Conservation (phyloP, 2,888 invertebrate species). For the Listrodromus nycthemerus region DNA sequence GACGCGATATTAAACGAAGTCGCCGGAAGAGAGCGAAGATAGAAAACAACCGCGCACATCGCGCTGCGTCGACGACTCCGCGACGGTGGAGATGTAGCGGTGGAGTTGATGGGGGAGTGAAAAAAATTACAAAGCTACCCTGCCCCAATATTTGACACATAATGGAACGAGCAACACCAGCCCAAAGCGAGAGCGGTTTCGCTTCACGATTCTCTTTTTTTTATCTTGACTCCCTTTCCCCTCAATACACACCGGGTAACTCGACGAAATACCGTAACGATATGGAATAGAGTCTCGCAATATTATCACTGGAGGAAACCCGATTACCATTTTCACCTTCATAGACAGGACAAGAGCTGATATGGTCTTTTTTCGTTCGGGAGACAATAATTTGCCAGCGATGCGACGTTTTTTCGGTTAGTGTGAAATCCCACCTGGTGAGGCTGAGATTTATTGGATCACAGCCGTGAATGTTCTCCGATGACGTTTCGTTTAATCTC, state of each 20-base stretch:
- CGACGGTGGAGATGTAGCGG: constrained; percentile 52
- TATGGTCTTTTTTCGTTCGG: too few relatives aligned
- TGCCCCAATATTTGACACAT: constrained; percentile 78
- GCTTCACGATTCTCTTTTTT: not conserved
- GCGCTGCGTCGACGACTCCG: constrained; percentile 46
- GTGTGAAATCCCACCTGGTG: too few relatives aligned
- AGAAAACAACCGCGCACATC: constrained; percentile 63
- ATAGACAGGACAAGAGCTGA: too few relatives aligned
- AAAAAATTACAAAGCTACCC: constrained; percentile 76
- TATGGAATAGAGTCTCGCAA: not conserved
- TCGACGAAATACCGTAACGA: not conserved
- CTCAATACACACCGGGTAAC: not conserved
- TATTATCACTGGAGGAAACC: not conserved
- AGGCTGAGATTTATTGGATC: constrained; percentile 13
- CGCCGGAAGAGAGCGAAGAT: constrained; percentile 45
- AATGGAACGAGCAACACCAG: constrained; percentile 72
- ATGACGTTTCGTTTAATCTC: constrained; percentile 5
- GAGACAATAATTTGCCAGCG: too few relatives aligned
- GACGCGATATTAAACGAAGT: constrained; percentile 79
- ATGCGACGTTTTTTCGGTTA: too few relatives aligned
- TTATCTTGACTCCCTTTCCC: not conserved
- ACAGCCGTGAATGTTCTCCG: constrained; percentile 4
- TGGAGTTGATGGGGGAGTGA: constrained; percentile 66
- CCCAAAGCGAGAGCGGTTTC: constrained; percentile 43
- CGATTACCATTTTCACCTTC: not conserved